Base-by-base conservation (phyloP, 2,113 vertebrate species). In the Marmota flaviventris region DNA sequence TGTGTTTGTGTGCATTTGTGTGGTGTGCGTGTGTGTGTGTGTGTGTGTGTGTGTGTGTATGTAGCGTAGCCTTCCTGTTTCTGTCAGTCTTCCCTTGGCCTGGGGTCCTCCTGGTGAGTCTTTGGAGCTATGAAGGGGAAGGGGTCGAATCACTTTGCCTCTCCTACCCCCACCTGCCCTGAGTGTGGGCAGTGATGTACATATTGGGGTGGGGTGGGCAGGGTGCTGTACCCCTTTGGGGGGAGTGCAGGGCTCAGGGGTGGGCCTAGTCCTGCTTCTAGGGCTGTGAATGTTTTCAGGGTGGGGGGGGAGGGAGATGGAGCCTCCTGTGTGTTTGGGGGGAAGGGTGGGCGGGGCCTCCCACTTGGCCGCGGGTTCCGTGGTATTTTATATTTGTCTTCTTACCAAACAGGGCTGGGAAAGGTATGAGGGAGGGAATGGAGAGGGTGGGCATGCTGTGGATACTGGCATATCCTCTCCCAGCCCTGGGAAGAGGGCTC, bases 201-300 rank as follows among this genome's bases (percentile, higher is more conserved):
- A 98, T 98, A 98, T 48, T 91, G 96, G 97, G 97, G 95, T 95
- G 97, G 96, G 98, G 45, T 34, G 94, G 97, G 87, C 94, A 97
- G 97, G 94, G 97, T 96, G 86, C 76, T 91, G 84, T 82, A 45
- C 95, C 94, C 97, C 93, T 96, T 70, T 85, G 2, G 7, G 92
- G 89, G 94, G 67, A 77, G 75, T 56, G 25, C 82, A 91, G 93
- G 94, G 94, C 93, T 91, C 76, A 63, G 82, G 96, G 51, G 91
- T 89, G 89, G 93, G 96, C 89, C 78, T 87, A 45, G 78, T 75
- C 93, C 94, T 93, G 51, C 79, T 77, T 93, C 78, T 27, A 93
- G 98, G 95, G 98, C 96, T 94, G 89, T 96, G 98, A 98, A 97
- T 98, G 98, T 98, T 86, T 97, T 96, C 87, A 76, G 97, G 97